phyloP scores from a whole-genome alignment of 2,888 invertebrate genomes.

The Asteroscopus sphinx region DNA sequence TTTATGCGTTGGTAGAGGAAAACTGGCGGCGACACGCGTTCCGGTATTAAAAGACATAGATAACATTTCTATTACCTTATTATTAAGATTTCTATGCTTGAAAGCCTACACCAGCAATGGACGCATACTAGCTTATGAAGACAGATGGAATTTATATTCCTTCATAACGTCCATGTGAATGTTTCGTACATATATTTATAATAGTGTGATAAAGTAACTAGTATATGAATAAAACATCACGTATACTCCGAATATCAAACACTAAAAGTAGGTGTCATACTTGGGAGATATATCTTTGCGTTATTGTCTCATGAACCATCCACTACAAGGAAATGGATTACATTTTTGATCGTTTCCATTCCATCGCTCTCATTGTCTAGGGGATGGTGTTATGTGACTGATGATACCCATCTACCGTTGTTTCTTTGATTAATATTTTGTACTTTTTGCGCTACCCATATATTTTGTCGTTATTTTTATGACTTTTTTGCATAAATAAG shows the following conservation, averaged over 20 bases:
- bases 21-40: too few relatives aligned
- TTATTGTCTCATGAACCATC: slow-evolving; percentile 69
- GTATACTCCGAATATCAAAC: slow-evolving; percentile 37
- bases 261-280: slow-evolving; percentile 39
- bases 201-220: slow-evolving; percentile 36
- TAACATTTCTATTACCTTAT: too few relatives aligned
- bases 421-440: slow-evolving; percentile 67
- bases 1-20: too few relatives aligned
- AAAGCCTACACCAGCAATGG: slow-evolving; percentile 19
- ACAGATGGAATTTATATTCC: slow-evolving; percentile 27
- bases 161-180: slow-evolving; percentile 32
- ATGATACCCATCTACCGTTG: slow-evolving; percentile 68
- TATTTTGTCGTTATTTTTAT: slow-evolving; percentile 22
- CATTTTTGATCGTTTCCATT: slow-evolving; percentile 82
- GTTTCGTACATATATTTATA: slow-evolving; percentile 26
- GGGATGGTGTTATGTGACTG: slow-evolving; percentile 75
- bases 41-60: too few relatives aligned
- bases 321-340: slow-evolving; percentile 79
- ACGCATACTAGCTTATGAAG: slow-evolving; percentile 33
- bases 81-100: too few relatives aligned
- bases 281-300: slow-evolving; percentile 61
- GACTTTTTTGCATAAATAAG: slow-evolving; percentile 20
- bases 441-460: slow-evolving; percentile 29
- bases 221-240: slow-evolving; percentile 48
- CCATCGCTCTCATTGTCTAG: slow-evolving; percentile 74